Conservation (phyloP, 2,888 invertebrate genomes). For the Laspeyria flexula region DNA sequence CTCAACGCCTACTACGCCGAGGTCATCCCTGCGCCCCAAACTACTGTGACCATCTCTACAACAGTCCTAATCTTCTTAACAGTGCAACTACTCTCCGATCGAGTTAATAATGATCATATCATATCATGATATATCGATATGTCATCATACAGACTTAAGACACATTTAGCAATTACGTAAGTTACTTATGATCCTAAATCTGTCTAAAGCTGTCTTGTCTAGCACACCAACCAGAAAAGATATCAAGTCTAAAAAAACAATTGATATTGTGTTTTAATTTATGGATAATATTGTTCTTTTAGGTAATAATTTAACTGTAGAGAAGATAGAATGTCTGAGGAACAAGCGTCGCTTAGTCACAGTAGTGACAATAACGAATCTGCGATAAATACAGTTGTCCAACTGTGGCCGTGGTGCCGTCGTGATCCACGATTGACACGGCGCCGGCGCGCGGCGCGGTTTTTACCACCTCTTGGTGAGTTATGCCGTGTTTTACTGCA, state of each 20-base stretch:
- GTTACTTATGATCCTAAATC: no score
- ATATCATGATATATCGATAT: no score
- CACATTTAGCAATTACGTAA: background rate
- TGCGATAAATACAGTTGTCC: constrained; percentile 62
- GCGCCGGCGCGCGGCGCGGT: constrained; percentile 65
- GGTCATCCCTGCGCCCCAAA: constrained; percentile 58
- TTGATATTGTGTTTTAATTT: no score
- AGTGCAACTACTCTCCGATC: background rate
- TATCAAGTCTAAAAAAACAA: constrained; percentile 11
- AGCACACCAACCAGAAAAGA: background rate
- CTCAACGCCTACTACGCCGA: constrained; percentile 71
- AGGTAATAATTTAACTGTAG: constrained; percentile 13
- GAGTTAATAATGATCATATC: background rate
- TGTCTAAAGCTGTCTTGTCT: no score
- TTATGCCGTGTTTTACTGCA: constrained; percentile 68
- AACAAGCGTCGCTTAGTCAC: constrained; percentile 27
- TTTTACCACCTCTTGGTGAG: constrained; percentile 81
- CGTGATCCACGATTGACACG: constrained; percentile 73
- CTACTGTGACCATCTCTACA: constrained; percentile 50
- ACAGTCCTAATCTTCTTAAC: background rate
- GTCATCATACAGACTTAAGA: background rate
- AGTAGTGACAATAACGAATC: constrained; percentile 54
- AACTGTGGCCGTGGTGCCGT: constrained; percentile 56
- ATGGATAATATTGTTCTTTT: constrained; percentile 18
- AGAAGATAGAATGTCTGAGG: constrained; percentile 10